Evolutionary conservation across 1,140 invertebrate species (phyloP), one percentile per base, ranked within the genome.

Genomic region (Paralvinella palmiformis): DNA sequence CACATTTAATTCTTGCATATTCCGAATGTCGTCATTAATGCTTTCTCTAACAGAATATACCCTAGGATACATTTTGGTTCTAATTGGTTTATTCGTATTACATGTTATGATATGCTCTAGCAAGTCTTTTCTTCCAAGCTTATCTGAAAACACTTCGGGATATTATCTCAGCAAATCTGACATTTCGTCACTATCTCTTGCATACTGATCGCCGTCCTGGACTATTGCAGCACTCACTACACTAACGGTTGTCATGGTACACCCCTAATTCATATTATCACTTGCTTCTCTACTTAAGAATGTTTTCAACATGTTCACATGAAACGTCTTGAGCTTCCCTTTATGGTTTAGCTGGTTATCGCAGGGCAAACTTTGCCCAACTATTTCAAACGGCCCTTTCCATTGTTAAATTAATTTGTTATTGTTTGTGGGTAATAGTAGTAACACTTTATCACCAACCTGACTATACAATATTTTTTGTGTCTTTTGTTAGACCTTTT

Each of bases 401-500:
- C 37, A 41, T n/a, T 41, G 37, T 41, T 10, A 10, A 10, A 41
- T 10, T 10, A 41, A n/a, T 41, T 41, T 41, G n/a, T 41, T 41
- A 10, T 41, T 41, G n/a, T 41, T n/a, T 10, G 37, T 41, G n/a
- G 37, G 37, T n/a, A 41, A 41, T n/a, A 41, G n/a, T 10, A 41
- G 10, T n/a, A 41, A 41, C 37, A 41, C 37, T n/a, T 41, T 41
- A n/a, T 41, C 37, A 10, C 37, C 37, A 41, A 41, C 37, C 37
- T 41, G 37, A 10, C 10, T 10, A 10, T n/a, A 41, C 44, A 59
- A 27, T 73, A 48, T 50, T 62, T 65, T 24, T 63, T 65, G n/a
- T 52, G 33, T 17, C 61, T 35, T 27, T 60, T 36, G 0, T 71
- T 36, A 29, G 66, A 55, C 37, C 68, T 36, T 10, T 33, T 29